Percentiles rank a stretch among this genome's conserved stretches.
These are phyloP conservation scores for Taeniopygia guttata DNA, from an alignment of 2,797 vertebrate genomes.

Conservation along the genomic window DNA sequence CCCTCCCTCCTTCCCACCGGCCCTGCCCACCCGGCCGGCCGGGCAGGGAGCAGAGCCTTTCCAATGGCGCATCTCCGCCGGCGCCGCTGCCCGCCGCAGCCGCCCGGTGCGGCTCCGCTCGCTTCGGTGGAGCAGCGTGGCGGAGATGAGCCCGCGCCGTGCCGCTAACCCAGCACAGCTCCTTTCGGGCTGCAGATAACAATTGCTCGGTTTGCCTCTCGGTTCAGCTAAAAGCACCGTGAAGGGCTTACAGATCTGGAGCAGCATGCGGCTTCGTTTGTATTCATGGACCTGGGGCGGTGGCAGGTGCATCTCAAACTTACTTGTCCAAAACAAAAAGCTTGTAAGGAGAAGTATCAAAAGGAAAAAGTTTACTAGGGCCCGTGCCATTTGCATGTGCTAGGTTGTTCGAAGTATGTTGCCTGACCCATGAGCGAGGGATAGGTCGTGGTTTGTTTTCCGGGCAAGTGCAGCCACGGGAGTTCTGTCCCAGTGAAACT, in stretches of 20 bases:
- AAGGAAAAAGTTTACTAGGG: neutral
- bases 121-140: rapidly evolving
- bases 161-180: rapidly evolving
- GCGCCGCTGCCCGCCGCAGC: neutral
- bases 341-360: neutral
- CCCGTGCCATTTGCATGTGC: rapidly evolving
- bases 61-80: neutral
- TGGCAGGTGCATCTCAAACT: neutral
- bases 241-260: neutral
- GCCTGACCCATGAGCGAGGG: rapidly evolving
- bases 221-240: neutral
- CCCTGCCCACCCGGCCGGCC: neutral
- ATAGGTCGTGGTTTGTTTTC: neutral
- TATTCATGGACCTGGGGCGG: rapidly evolving
- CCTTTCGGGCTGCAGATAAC: neutral
- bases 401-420: no score
- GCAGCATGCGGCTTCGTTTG: neutral
- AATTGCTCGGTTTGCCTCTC: neutral
- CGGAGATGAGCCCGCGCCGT: rapidly evolving
- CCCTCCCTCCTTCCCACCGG: neutral
- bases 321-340: neutral
- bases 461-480: neutral
- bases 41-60: neutral
- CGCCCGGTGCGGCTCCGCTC: neutral
- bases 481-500: neutral